Percentiles rank a stretch among this genome's conserved stretches.
These are phyloP conservation scores for Spheniscus humboldti DNA, from an alignment of 2,797 vertebrate genomes.

Conservation along the genomic window DNA sequence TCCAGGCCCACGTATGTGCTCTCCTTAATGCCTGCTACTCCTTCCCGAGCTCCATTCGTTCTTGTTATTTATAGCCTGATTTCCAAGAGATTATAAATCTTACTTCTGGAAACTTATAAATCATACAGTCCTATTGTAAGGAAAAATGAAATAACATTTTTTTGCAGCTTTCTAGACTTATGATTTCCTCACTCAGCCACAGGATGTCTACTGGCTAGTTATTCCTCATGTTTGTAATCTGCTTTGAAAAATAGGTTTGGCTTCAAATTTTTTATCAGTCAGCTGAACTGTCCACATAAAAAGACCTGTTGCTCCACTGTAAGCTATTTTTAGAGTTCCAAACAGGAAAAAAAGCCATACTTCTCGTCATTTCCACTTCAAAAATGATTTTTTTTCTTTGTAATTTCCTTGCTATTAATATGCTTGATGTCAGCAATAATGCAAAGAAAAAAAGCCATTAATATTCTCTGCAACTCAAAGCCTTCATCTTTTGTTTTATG, in stretches of 20 bases:
- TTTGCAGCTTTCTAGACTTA: neutral
- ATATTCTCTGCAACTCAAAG: neutral
- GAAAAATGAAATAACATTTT: neutral
- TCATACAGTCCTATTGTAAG: neutral
- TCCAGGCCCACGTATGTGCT: neutral
- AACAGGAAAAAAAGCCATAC: accelerated
- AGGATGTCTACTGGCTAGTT: neutral
- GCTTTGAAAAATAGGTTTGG: slow-evolving; percentile 2
- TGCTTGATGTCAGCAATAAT: neutral
- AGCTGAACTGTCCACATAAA: neutral
- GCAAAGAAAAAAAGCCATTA: neutral
- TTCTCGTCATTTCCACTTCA: neutral
- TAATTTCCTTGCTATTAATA: neutral
- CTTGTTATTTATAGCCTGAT: neutral
- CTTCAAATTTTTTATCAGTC: neutral
- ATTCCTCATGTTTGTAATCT: neutral
- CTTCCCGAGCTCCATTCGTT: neutral
- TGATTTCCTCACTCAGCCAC: neutral
- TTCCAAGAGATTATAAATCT: neutral
- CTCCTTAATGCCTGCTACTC: neutral
- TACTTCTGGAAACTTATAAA: neutral
- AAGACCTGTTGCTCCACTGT: neutral
- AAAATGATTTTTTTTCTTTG: neutral
- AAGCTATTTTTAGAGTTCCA: neutral
- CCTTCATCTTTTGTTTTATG: neutral